Evolutionary conservation across 1,140 invertebrate genomes (phyloP), one percentile per base, ranked within the genome.

Genomic region (Dendrolimus kikuchii): DNA sequence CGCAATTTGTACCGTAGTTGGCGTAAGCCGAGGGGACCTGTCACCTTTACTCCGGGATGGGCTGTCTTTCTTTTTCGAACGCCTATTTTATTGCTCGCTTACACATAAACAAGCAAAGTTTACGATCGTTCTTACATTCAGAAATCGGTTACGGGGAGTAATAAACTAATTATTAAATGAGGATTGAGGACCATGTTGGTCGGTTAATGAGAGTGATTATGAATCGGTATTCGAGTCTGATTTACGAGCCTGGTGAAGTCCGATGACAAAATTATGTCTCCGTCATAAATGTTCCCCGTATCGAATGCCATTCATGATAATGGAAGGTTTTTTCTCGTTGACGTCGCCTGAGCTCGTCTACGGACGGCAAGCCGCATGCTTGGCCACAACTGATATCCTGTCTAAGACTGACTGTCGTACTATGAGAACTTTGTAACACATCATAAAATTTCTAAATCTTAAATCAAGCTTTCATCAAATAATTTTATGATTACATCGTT

Each of bases 1-100:
- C 73, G 81, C 83, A 81, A 82, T 86, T 84, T 83, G 83, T 83
- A 75, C 77, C 77, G 77, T 85, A 81, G 80, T 80, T 79, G 77
- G 80, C 74, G 77, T 81, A 79, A 79, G 79, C 71, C 71, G 74
- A 68, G 72, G 75, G 75, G 73, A 66, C 72, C 73, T 82, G 76
- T 81, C 79, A 83, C 76, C 76, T 81, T 67, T 71, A 62, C 64
- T 71, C 69, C 66, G 66, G 69, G 75, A 75, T 74, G 70, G 70
- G 63, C 59, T 60, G 69, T 71, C 66, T 77, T 74, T 70, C 71
- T 67, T 57, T 56, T 56, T 55, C 61, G 64, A 72, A 67, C 61
- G 62, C 65, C 70, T 71, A 73, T 74, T 76, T 77, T 72, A 78
- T 72, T 74, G 61, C 62, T 57, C 55, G 64, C 60, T 74, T 70